Evolutionary conservation across 2,113 vertebrate genomes (phyloP).

Genomic region (Redunca redunca): DNA sequence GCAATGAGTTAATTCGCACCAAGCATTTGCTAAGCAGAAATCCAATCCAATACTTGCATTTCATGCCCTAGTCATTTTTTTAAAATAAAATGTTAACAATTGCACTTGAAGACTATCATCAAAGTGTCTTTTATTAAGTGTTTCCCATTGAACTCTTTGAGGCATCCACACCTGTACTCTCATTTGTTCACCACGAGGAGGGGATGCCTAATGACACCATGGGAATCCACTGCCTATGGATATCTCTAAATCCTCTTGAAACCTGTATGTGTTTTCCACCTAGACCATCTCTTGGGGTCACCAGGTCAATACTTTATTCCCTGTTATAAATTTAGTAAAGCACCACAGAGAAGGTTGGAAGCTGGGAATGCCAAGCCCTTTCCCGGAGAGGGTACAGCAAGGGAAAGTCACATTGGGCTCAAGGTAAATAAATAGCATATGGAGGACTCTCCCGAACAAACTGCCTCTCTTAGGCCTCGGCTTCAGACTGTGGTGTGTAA

Average conservation of each 20-base stretch:
- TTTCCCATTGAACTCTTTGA: neutral
- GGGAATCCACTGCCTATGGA: neutral
- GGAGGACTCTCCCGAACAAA: neutral
- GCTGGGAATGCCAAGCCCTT: neutral
- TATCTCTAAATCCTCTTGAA: slow-evolving; percentile 26
- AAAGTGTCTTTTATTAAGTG: neutral
- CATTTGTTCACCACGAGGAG: neutral
- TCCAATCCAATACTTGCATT: neutral
- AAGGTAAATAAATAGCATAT: neutral
- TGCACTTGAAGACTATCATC: neutral
- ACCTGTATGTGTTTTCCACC: neutral
- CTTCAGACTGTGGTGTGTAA: neutral
- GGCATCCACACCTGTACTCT: neutral
- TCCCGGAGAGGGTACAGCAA: neutral
- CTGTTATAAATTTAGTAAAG: neutral
- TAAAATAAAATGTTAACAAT: neutral
- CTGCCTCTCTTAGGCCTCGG: neutral
- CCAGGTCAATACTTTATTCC: neutral
- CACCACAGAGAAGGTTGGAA: slow-evolving; percentile 27
- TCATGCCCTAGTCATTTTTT: neutral
- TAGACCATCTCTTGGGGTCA: neutral
- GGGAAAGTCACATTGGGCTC: neutral
- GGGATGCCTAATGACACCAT: neutral
- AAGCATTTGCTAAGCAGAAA: neutral
- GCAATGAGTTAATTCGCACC: neutral